Evolutionary conservation across 2,888 invertebrate species (phyloP).

Genomic region (Sphaeridia pumilis): DNA sequence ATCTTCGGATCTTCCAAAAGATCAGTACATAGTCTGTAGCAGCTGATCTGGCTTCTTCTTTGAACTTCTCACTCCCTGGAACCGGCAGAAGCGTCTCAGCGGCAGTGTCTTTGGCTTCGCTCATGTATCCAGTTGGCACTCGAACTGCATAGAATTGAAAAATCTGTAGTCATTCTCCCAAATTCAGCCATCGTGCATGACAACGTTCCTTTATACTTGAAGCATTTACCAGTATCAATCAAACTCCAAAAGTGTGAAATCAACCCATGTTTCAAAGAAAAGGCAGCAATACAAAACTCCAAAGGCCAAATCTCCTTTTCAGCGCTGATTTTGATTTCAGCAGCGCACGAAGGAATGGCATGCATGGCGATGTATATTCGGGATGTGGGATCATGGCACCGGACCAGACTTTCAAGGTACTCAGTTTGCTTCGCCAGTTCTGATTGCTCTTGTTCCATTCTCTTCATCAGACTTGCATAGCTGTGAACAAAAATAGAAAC

Average conservation of each 20-base stretch:
- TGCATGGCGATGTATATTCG: conserved; percentile 24
- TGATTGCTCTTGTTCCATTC: conserved; percentile 7
- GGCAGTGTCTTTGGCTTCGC: conserved; percentile 25
- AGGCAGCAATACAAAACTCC: conserved; percentile 31
- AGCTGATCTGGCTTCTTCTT: background rate
- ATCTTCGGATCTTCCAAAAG: background rate
- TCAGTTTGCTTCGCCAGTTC: conserved; percentile 6
- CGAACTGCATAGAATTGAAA: conserved; percentile 16
- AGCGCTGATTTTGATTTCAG: conserved; percentile 16
- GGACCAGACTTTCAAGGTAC: conserved; percentile 13
- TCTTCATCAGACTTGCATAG: conserved; percentile 20
- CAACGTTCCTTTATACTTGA: no score
- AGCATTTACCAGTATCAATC: conserved; percentile 30
- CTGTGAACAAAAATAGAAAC: no score
- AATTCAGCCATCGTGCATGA: no score
- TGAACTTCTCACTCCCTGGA: background rate
- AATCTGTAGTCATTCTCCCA: no score
- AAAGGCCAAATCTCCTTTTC: conserved; percentile 27
- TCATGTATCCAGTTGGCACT: conserved; percentile 27
- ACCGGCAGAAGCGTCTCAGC: conserved; percentile 22
- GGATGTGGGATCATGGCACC: conserved; percentile 7
- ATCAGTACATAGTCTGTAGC: background rate
- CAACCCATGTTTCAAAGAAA: conserved; percentile 27
- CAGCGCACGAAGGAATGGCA: conserved; percentile 24
- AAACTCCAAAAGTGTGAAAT: conserved; percentile 24